phyloP scores from a whole-genome alignment of 1,140 invertebrate genomes.

The Leptopilina boulardi region DNA sequence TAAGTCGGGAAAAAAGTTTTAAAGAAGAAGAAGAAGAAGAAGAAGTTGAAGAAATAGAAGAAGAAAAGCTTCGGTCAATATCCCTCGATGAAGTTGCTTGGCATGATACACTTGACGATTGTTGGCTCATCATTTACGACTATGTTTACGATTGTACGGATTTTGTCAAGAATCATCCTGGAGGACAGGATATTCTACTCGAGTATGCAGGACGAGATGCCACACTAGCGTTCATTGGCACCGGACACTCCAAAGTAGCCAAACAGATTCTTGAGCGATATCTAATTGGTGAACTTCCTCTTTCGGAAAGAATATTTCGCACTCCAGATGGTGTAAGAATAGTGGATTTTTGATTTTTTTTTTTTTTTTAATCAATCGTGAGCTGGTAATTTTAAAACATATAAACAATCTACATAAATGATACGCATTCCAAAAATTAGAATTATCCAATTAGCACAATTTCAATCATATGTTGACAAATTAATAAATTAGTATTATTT shows the following conservation, averaged over 20 bases:
- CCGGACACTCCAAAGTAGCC: slow-evolving; percentile 84
- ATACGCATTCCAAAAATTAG: too few relatives aligned
- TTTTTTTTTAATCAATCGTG: neutral
- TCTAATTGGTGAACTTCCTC: slow-evolving; percentile 84
- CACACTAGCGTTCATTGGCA: slow-evolving; percentile 87
- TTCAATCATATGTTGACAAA: too few relatives aligned
- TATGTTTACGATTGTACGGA: slow-evolving; percentile 85
- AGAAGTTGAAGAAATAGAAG: too few relatives aligned
- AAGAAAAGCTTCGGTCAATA: slow-evolving; percentile 63
- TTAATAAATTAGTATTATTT: too few relatives aligned
- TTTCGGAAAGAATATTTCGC: slow-evolving; percentile 83
- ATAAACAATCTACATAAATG: too few relatives aligned
- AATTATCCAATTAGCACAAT: too few relatives aligned
- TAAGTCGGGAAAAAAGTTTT: neutral
- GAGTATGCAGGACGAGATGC: slow-evolving; percentile 93
- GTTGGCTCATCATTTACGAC: slow-evolving; percentile 86
- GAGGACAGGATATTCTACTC: slow-evolving; percentile 88
- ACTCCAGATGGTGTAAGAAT: slow-evolving; percentile 71
- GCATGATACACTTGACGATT: slow-evolving; percentile 81
- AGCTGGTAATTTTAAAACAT: too few relatives aligned
- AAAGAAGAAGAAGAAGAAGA: too few relatives aligned
- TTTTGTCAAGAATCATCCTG: slow-evolving; percentile 88
- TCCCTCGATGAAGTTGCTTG: slow-evolving; percentile 80
- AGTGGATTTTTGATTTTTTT: slow-evolving; percentile 1
- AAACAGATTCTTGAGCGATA: slow-evolving; percentile 80